Evolutionary conservation across 2,797 vertebrate genomes (phyloP), one percentile per base, ranked within the genome.

Genomic region (Falco cherrug): DNA sequence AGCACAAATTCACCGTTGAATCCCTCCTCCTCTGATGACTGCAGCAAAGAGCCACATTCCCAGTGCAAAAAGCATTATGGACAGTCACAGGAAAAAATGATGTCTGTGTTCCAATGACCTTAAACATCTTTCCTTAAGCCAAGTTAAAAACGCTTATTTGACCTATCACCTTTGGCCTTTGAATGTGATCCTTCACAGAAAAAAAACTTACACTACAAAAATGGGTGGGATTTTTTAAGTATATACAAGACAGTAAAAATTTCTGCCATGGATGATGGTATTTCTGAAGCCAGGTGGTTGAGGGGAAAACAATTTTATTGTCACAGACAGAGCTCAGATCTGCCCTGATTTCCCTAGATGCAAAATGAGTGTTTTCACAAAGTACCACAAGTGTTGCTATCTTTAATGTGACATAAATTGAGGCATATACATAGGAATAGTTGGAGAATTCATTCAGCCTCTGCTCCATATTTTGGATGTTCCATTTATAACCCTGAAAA

Each of bases 141-240:
- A 28, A 69, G 29, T 77, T 45, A 54, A 82, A 68, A 69, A 6
- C 39, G 4, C 11, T 79, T 82, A 9, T 75, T 74, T 94, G 39
- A 33, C 45, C 4, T 92, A 10, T 56, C 53, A 8, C 31, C 51
- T 91, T 54, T 84, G 70, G 70, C 17, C 4, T 65, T 17, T 33
- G 19, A 65, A 21, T 5, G 18, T 47, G 28, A 90, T 56, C 13
- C 37, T 76, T 84, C 56, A 41, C 4, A 56, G 13, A 39, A 80
- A 80, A 76, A 76, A 41, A 43, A 37, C 28, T 70, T 69, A 41
- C 4, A 68, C 22, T 35, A 17, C 1, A 57, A 43, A 90, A 90
- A 63, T 11, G 3, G 5, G 4, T 26, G 25, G 5, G 1, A 0
- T 2, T 15, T 56, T 67, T 59, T 80, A 12, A 5, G 4, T 64